Base-by-base conservation (phyloP, 2,113 vertebrate genomes). In the Hippocampus guttulatus region DNA sequence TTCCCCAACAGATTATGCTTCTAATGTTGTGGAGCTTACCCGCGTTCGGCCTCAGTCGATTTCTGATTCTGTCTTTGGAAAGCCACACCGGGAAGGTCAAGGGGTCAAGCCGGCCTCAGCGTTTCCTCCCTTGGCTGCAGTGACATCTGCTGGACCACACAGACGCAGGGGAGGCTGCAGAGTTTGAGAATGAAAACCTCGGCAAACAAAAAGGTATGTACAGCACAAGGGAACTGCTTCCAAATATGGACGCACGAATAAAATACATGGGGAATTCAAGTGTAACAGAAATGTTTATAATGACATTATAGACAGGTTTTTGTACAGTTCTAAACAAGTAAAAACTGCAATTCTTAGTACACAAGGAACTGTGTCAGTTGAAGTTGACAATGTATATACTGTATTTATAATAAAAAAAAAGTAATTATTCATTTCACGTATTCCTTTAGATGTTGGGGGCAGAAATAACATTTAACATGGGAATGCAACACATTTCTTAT, bases 141-240 rank as follows among this genome's bases (percentile, higher is more conserved):
- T 91, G 91, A 92, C 92, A 90, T 90, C 92, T 93, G 78, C 90
- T 92, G 91, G 91, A 88, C 85, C 89, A 69, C 66, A 41, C 72
- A 78, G 71, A 73, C 70, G 70, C 51, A 81, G 65, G 65, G 55
- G 43, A 2, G 58, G 21, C 60, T 30, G 40, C 16, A 45, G 33
- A 67, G 47, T 27, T 52, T 38, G 49, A 55, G 33, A 23, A 41
- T 15, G 16, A 41, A 54, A 67, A 49, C 25, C 43, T 67, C 54
- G 58, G 71, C 11, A 51, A 51, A 73, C 74, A 72, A 71, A 67
- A 67, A 73, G 80, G 75, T 63, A 82, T 69, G 80, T 75, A 84
- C 74, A 75, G 63, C 75, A 83, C 75, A 85, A 82, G 57, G 41
- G 58, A 74, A 73, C 68, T 65, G 23, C 25, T 18, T 52, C 71